Evolutionary conservation across 2,113 vertebrate species (phyloP).

Genomic region (Chrysochloris asiatica): DNA sequence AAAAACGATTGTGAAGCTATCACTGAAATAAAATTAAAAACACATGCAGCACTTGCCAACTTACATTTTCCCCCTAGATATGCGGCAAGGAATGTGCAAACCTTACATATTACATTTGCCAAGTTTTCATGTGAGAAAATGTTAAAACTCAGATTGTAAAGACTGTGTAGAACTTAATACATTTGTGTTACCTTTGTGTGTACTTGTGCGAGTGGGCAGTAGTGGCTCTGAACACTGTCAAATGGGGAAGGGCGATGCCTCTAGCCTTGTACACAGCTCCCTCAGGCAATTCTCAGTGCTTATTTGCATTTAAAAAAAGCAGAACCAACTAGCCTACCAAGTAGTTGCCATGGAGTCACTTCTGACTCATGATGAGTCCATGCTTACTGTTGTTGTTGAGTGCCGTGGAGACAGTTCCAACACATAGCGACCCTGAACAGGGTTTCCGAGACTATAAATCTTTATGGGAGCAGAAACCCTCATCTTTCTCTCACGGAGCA

Average conservation of each 20-base stretch:
- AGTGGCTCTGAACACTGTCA: neutral
- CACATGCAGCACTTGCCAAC: neutral
- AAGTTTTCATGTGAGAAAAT: conserved; percentile 41
- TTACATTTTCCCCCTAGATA: conserved; percentile 1
- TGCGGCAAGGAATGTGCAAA: neutral
- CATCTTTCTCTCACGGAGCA: too few species aligned
- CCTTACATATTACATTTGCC: conserved; percentile 14
- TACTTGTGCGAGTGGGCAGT: neutral
- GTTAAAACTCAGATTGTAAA: too few species aligned
- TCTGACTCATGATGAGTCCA: too few species aligned
- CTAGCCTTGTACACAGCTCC: neutral
- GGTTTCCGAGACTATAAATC: too few species aligned
- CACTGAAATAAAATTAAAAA: conserved; percentile 21
- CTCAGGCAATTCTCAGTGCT: neutral
- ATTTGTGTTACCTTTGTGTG: neutral
- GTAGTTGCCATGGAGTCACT: neutral
- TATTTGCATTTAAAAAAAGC: neutral
- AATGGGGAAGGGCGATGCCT: neutral
- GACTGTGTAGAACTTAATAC: neutral
- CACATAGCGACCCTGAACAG: too few species aligned
- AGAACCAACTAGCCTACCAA: neutral
- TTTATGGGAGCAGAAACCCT: too few species aligned
- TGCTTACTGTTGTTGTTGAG: too few species aligned
- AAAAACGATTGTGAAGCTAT: neutral
- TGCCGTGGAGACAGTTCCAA: too few species aligned